phyloP scores from a whole-genome alignment of 2,888 invertebrate species.

The Ochlodes sylvanus region DNA sequence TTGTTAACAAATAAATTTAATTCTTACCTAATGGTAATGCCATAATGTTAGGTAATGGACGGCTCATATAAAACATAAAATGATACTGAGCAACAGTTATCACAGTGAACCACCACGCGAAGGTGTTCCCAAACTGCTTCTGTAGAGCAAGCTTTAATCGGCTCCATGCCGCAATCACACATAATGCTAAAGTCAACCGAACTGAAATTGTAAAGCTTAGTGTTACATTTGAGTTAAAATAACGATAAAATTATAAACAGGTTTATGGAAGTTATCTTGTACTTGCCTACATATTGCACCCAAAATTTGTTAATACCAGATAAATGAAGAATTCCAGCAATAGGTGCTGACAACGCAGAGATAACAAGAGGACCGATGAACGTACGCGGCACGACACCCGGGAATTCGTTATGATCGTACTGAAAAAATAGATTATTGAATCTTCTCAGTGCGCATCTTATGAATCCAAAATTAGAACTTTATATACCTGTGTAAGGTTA shows the following conservation, averaged over 20 bases:
- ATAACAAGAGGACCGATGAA: constrained; percentile 96
- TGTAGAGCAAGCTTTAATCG: constrained; percentile 90
- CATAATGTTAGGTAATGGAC: constrained; percentile 98
- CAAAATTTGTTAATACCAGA: constrained; percentile 92
- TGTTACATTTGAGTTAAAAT: constrained; percentile 12
- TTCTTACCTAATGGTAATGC: constrained; percentile 94
- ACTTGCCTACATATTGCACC: constrained; percentile 94
- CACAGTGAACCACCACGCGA: constrained; percentile 92
- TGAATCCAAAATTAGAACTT: constrained; percentile 78
- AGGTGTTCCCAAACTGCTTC: constrained; percentile 90
- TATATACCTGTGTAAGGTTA: constrained; percentile 92
- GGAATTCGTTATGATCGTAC: constrained; percentile 99
- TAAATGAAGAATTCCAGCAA: constrained; percentile 87
- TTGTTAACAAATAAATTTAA: constrained; percentile 6
- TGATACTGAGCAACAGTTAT: constrained; percentile 98
- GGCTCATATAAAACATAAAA: constrained; percentile 97
- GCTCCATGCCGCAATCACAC: constrained; percentile 90
- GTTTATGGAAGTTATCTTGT: not conserved
- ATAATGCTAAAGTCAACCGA: constrained; percentile 90
- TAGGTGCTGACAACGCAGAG: constrained; percentile 91
- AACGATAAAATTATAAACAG: not conserved
- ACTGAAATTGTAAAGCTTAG: constrained; percentile 86
- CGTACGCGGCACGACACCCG: constrained; percentile 98
- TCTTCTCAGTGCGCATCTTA: constrained; percentile 52
- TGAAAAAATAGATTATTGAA: constrained; percentile 64